These are phyloP conservation scores for Mirza zaza DNA, from an alignment of 2,113 vertebrate species.

Conservation along the genomic window DNA sequence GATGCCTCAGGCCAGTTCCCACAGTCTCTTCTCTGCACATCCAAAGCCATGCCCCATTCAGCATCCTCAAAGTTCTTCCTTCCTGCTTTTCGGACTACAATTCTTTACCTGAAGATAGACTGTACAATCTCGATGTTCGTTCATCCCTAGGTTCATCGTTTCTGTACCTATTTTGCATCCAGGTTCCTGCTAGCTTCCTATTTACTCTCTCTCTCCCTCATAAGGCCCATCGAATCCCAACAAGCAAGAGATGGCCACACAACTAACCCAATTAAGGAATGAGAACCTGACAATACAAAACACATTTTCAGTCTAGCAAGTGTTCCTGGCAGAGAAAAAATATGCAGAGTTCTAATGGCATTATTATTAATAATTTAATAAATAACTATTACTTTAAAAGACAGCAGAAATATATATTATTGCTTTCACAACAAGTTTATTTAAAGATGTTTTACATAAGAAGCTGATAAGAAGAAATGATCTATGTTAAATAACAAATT, in stretches of 20 bases:
- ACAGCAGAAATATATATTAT: not conserved
- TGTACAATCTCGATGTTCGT: not conserved
- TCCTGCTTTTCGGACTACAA: not conserved
- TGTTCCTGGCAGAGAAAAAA: not conserved
- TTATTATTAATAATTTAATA: not conserved
- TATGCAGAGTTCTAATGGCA: not conserved
- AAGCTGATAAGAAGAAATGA: not conserved
- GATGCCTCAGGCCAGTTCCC: not conserved
- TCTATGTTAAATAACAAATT: constrained; percentile 1
- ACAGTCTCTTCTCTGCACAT: not conserved
- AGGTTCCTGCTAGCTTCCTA: not conserved
- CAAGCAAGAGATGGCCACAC: not conserved
- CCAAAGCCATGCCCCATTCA: not conserved
- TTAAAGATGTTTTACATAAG: not conserved
- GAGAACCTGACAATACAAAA: not conserved
- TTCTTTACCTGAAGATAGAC: not conserved
- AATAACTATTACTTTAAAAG: not conserved
- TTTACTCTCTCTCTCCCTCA: not conserved
- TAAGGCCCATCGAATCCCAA: not conserved
- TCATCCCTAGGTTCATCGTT: not conserved
- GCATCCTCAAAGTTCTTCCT: not conserved
- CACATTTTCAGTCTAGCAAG: not conserved
- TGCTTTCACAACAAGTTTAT: constrained; percentile 18
- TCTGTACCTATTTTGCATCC: not conserved
- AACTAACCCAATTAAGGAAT: not conserved